Evolutionary conservation across 1,140 invertebrate species (phyloP), one percentile per base, ranked within the genome.

Genomic region (Harlomillsia oculata): DNA sequence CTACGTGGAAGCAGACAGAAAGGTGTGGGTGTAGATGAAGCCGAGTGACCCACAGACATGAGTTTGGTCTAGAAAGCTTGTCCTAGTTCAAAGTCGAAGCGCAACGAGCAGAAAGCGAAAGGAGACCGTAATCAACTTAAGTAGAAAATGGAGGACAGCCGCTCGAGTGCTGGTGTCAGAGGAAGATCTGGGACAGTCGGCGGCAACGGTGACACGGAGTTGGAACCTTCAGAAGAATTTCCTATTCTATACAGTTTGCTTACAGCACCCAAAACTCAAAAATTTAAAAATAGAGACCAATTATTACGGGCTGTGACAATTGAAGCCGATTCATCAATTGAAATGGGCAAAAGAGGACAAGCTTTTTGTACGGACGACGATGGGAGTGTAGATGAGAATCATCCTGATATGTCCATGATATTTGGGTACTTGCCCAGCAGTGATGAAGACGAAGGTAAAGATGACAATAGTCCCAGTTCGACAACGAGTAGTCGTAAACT

Each of bases 211-310:
- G 53, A 54, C 36, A 54, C 53, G 26, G 53, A 54, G 21, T 25
- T 54, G 5, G 41, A 54, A 28, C 53, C 53, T 32, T 45, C 40
- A 25, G 53, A 54, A 37, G 53, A 54, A 54, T 54, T 54, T 43
- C 53, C 53, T 30, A 54, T 54, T 20, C 28, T 54, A n/a, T 54
- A 43, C 32, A 26, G 53, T 36, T 37, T 54, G 20, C 53, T 54
- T 6, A 54, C 53, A 26, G 53, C 53, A 13, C 53, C 53, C 20
- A 54, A 48, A 48, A 32, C 45, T 32, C 28, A 48, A 16, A 48
- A 48, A 16, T 32, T 32, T 21, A 48, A 48, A 23, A 48, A 21
- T 48, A 28, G 45, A 48, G 45, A 48, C 9, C 45, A 48, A 48
- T 32, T 48, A 30, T 16, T 28, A 48, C 30, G 36, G n/a, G 28